These are phyloP conservation scores for Neelides sp. DNA, from an alignment of 1,140 invertebrate genomes.

Conservation along the genomic window DNA sequence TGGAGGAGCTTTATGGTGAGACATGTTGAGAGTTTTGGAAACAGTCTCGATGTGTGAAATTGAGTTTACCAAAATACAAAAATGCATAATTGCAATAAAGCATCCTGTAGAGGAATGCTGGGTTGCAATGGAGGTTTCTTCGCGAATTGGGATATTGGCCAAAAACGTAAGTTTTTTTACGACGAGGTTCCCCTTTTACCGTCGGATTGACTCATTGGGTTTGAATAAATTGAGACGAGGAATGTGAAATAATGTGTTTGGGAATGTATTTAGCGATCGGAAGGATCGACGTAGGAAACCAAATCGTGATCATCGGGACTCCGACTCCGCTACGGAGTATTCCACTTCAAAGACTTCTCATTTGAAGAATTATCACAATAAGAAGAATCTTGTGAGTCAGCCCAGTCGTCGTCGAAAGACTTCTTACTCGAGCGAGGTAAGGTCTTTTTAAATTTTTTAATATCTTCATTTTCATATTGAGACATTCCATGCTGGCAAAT, in stretches of 20 bases:
- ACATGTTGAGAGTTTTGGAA: too few species aligned
- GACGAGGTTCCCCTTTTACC: too few species aligned
- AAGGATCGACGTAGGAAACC: slow-evolving; percentile 22
- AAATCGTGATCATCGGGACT: slow-evolving; percentile 10
- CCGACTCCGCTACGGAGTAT: slow-evolving; percentile 18
- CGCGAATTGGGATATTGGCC: background rate
- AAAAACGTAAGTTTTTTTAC: too few species aligned
- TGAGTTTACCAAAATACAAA: too few species aligned
- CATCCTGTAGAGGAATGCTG: too few species aligned
- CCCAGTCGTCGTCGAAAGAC: slow-evolving; percentile 14
- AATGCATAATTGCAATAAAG: too few species aligned
- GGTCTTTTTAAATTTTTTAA: slow-evolving; percentile 7
- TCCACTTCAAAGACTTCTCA: slow-evolving; percentile 9
- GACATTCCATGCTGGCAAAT: too few species aligned
- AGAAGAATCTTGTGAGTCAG: slow-evolving; percentile 16
- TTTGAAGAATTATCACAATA: slow-evolving; percentile 16
- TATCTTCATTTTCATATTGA: background rate
- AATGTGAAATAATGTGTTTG: background rate
- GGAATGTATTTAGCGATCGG: slow-evolving; percentile 17
- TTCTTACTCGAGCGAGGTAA: slow-evolving; percentile 21
- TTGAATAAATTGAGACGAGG: too few species aligned
- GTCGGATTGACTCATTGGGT: too few species aligned
- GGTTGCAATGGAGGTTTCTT: background rate
- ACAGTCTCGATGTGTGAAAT: too few species aligned
- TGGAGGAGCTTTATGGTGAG: too few species aligned